Evolutionary conservation across 53 echinoderm and acorn worm genomes (phyloP), one percentile per base, ranked within the genome.

Genomic region (Glandiceps talaboti): DNA sequence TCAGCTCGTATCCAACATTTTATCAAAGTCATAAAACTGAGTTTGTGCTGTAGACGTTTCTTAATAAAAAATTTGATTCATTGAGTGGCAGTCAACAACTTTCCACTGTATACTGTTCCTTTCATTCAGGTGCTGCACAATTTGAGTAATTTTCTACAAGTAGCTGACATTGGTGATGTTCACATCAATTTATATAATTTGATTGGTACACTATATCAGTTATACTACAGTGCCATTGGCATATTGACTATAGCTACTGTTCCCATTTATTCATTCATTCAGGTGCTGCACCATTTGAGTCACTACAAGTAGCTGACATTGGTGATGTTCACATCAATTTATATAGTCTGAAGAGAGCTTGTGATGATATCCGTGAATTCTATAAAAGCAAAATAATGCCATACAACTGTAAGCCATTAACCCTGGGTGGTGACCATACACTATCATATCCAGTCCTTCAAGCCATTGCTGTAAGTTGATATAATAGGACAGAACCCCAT

Each of bases 161-260:
- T 95, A 25, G 95, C 92, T 26, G 94, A 95, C 80, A 92, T 94
- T 14, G 95, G 95, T 20, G 95, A 95, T 74, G 88, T 90, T 30
- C 82, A 32, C 73, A 79, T 90, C 30, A 92, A 90, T 64, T 82
- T 90, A 26, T 95, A 88, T 32, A 86, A 92, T 84, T 76, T 95
- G 28, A 90, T n/a, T n/a, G n/a, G n/a, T n/a, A n/a, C n/a, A n/a
- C n/a, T n/a, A n/a, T n/a, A n/a, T n/a, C n/a, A n/a, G n/a, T n/a
- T n/a, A n/a, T n/a, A n/a, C n/a, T n/a, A n/a, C n/a, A n/a, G n/a
- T n/a, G n/a, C n/a, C n/a, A n/a, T n/a, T n/a, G n/a, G n/a, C n/a
- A n/a, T n/a, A n/a, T n/a, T n/a, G n/a, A n/a, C n/a, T n/a, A n/a
- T n/a, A n/a, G n/a, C n/a, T n/a, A n/a, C n/a, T n/a, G n/a, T n/a